phyloP scores from a whole-genome alignment of 2,797 vertebrate species.

The Darevskia mixta region DNA sequence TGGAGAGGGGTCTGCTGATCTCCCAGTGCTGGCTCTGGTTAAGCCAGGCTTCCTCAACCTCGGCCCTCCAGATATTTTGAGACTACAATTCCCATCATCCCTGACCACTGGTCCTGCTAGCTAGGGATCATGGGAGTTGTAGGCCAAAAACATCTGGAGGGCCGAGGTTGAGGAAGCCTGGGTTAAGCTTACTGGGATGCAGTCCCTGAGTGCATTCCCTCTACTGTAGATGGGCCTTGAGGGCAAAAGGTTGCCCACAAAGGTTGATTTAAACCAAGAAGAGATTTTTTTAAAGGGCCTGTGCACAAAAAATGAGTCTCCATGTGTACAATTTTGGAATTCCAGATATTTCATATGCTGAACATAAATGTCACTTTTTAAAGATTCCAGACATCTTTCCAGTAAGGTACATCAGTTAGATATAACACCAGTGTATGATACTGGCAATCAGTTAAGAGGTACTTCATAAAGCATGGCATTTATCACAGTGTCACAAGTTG shows the following conservation, averaged over 20 bases:
- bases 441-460: conserved; percentile 60
- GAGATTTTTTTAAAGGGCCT: not conserved
- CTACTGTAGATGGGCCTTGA: not conserved
- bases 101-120: no score
- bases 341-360: not conserved
- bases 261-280: not conserved
- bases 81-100: no score
- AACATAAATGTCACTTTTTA: not conserved
- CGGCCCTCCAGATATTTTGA: no score
- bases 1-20: no score
- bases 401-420: conserved; percentile 38
- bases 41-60: no score
- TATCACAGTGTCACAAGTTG: conserved; percentile 61
- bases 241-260: not conserved
- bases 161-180: no score
- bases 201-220: not conserved
- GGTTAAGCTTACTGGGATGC: not conserved
- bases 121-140: no score
- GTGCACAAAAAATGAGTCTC: not conserved
- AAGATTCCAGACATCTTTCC: conserved; percentile 23
- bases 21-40: no score
- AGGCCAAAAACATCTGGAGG: no score
- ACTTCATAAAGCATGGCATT: conserved; percentile 44
- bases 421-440: conserved; percentile 23
- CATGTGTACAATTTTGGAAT: not conserved